These are phyloP conservation scores for Eptesicus fuscus DNA, from an alignment of 2,113 vertebrate genomes.

Conservation along the genomic window DNA sequence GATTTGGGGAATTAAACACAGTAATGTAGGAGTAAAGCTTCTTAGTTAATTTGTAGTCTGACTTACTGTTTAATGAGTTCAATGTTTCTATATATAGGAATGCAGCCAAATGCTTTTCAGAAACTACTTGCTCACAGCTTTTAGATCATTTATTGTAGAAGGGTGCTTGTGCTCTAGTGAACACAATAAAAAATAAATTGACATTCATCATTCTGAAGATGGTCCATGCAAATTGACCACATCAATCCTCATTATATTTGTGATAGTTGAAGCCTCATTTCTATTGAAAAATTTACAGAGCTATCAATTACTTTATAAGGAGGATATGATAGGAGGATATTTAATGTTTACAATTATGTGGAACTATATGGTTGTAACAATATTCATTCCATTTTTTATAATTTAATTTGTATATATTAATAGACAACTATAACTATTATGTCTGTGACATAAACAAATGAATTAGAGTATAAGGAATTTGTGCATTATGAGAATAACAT, in stretches of 20 bases:
- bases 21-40: conserved; percentile 57
- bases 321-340: background rate
- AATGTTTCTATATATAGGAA: conserved; percentile 64
- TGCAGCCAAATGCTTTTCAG: conserved; percentile 62
- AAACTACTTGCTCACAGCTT: conserved; percentile 56
- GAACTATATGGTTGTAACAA: conserved; percentile 5
- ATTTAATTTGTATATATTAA: conserved; percentile 21
- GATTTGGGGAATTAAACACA: conserved; percentile 64
- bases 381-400: background rate
- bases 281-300: conserved; percentile 25
- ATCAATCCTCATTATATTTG: conserved; percentile 22
- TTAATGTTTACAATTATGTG: conserved; percentile 38
- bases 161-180: conserved; percentile 8
- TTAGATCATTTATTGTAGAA: conserved; percentile 9
- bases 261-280: conserved; percentile 1
- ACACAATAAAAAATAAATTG: conserved; percentile 35
- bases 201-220: conserved; percentile 38
- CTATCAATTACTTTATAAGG: background rate
- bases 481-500: background rate
- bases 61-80: conserved; percentile 71
- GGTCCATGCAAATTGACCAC: conserved; percentile 10
- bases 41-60: conserved; percentile 66
- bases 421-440: conserved; percentile 8
- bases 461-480: conserved; percentile 2
- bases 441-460: background rate